These are phyloP conservation scores for Sebastes taczanowskii DNA, from an alignment of 2,797 vertebrate species.

Conservation along the genomic window DNA sequence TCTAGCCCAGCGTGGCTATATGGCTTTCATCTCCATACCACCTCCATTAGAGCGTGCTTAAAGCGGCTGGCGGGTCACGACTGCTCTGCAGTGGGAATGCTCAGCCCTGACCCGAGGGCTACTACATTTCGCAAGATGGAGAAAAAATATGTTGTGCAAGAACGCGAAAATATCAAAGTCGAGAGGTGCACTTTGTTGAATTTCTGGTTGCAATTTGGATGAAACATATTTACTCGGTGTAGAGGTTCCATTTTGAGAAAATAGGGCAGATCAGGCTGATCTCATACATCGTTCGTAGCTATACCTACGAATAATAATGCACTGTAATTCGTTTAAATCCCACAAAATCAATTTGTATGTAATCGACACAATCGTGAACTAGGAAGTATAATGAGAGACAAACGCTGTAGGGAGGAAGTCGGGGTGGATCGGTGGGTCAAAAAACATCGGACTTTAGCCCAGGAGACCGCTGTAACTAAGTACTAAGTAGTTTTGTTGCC, in stretches of 20 bases:
- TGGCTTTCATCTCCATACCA: constrained; percentile 46
- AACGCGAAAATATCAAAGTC: not conserved
- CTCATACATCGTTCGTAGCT: accelerated
- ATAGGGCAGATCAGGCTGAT: no score
- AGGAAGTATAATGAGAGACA: no score
- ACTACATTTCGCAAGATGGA: not conserved
- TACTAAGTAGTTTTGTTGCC: no score
- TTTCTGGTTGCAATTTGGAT: not conserved
- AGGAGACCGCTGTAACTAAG: no score
- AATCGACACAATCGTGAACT: no score
- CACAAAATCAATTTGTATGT: no score
- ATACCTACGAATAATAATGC: no score
- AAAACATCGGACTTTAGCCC: no score
- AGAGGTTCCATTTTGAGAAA: not conserved
- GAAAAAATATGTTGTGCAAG: not conserved
- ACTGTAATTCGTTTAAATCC: accelerated
- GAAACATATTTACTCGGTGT: accelerated
- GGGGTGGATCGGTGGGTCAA: no score
- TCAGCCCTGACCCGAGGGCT: not conserved
- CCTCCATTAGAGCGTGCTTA: constrained; percentile 25
- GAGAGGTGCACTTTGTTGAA: not conserved
- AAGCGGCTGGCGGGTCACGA: constrained; percentile 13
- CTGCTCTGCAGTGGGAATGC: not conserved
- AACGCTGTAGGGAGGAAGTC: no score
- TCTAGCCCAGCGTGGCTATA: constrained; percentile 1